These are phyloP conservation scores for Dendrocincla fuliginosa DNA, from an alignment of 2,797 vertebrate genomes.

Conservation along the genomic window DNA sequence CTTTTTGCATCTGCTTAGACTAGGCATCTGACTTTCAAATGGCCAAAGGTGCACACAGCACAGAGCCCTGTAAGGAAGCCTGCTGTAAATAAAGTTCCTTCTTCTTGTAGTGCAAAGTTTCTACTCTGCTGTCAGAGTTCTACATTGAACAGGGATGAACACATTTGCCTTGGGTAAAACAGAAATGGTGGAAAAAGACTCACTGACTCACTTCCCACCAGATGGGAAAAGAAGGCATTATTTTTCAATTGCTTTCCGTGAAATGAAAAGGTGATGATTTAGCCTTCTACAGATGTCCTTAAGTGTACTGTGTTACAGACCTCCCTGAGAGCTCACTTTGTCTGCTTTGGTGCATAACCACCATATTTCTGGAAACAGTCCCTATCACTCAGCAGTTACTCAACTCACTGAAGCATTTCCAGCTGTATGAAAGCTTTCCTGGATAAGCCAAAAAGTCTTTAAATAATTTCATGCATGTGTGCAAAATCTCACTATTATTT, in stretches of 20 bases:
- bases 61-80: background rate
- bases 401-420: background rate
- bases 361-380: background rate
- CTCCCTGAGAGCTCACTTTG: background rate
- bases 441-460: background rate
- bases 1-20: background rate
- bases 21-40: background rate
- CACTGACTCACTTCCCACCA: background rate
- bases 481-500: background rate
- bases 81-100: background rate
- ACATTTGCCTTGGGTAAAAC: background rate
- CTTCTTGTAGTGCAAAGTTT: background rate
- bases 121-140: background rate
- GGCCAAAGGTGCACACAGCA: background rate
- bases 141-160: background rate
- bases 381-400: background rate
- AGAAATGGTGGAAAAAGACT: background rate
- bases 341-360: background rate
- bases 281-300: background rate
- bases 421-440: background rate
- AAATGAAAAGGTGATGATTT: background rate
- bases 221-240: background rate
- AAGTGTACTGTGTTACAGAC: background rate
- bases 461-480: background rate
- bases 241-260: background rate